Base-by-base conservation (phyloP, 2,888 invertebrate species). In the Rotaria magnacalcarata region DNA sequence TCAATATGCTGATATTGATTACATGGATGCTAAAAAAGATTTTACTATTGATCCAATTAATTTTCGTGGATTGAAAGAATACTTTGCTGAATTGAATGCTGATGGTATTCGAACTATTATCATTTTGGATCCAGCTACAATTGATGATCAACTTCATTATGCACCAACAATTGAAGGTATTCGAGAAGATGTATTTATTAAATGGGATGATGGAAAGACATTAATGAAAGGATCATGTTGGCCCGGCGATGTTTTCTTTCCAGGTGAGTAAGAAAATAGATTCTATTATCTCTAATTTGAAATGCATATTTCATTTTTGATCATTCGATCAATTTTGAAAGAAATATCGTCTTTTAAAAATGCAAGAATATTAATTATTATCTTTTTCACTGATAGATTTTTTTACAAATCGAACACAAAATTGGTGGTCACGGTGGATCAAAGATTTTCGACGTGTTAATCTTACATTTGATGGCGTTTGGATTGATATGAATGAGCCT, bases 51-150 rank as follows among this genome's bases (percentile, higher is more conserved):
- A 90, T 86, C 43, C 88, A 2, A 87, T 87, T 10, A 88, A 88
- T 86, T 90, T 89, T 85, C 88, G 89, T 52, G 88, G 84, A 43
- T 27, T 87, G 19, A 50, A 54, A 47, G 58, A 85, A 6, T 87
- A 84, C 50, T 50, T 86, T 21, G 56, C 50, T 87, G 5, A 89
- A 24, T 88, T 90, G n/a, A 88, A 89, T 84, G 80, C 85, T 1
- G 87, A 88, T n/a, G 90, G 90, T 5, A 90, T 90, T 88, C 88
- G 88, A 41, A 89, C 89, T 21, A 89, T 90, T 54, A 89, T 89
- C 47, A 90, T 90, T 47, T 87, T 90, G 21, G 87, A 87, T 56
- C 87, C 87, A 16, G 85, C 52, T 52, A 27, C 87, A 16, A 75
- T 87, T 41, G 75, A 85, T 34, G 85, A 87, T 84, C 24, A 21